A percentile compares a stretch with the other conserved stretches of the same genome.
phyloP scores from a whole-genome alignment of 2,797 vertebrate genomes.

The Pseudochirops cupreus region DNA sequence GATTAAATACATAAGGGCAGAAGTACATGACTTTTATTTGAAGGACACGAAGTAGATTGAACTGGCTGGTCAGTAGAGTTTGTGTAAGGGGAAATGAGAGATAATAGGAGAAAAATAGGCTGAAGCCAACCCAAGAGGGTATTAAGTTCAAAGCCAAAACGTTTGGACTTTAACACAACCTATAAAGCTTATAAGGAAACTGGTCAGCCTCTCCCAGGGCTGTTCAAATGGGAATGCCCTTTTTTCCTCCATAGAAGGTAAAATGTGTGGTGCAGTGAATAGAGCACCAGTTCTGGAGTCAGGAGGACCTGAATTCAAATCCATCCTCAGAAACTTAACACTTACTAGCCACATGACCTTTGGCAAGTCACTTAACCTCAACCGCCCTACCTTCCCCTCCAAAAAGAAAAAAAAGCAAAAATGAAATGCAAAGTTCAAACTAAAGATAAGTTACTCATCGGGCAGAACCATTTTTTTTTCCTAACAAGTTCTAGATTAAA shows the following conservation, averaged over 20 bases:
- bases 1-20: not conserved
- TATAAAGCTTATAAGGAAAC: not conserved
- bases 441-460: not conserved
- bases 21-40: not conserved
- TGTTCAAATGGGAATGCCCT: not conserved
- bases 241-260: not conserved
- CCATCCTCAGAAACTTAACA: too few relatives aligned
- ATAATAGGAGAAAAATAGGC: not conserved
- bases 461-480: not conserved
- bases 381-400: too few relatives aligned
- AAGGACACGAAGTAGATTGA: fast-evolving
- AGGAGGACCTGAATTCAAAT: too few relatives aligned
- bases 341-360: too few relatives aligned
- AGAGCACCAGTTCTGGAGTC: too few relatives aligned
- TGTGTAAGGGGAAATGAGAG: not conserved
- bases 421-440: not conserved
- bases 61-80: not conserved
- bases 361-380: too few relatives aligned
- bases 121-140: not conserved
- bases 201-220: not conserved
- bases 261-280: not conserved
- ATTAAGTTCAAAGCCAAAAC: not conserved
- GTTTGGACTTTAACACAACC: slow-evolving; percentile 12
- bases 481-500: not conserved
- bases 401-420: too few relatives aligned